A percentile compares a stretch with the other conserved stretches of the same genome.
Conservation (phyloP, 2,797 vertebrate species). For the Myotis findleyi region DNA sequence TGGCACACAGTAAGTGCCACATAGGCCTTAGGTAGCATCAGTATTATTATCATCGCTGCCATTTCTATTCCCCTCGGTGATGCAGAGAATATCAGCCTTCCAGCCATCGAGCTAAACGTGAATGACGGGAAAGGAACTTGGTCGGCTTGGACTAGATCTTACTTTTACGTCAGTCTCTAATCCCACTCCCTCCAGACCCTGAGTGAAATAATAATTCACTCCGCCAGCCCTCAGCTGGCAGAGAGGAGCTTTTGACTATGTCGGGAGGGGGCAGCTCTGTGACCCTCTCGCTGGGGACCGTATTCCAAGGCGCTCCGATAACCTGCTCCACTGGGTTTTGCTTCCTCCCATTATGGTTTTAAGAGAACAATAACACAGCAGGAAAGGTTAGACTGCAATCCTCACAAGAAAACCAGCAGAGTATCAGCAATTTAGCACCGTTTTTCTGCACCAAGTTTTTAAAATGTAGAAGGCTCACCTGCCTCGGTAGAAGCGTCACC, state of each 20-base stretch:
- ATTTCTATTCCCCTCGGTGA: background rate
- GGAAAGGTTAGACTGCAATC: background rate
- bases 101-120: background rate
- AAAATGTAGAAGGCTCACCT: conserved; percentile 43
- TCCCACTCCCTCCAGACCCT: background rate
- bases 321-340: background rate
- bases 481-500: conserved; percentile 46
- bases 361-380: conserved; percentile 36
- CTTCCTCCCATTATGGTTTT: background rate
- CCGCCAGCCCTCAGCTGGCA: background rate
- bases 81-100: background rate
- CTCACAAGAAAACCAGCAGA: conserved; percentile 14
- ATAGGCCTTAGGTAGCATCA: background rate
- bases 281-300: background rate
- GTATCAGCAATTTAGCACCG: background rate
- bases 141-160: background rate
- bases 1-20: background rate
- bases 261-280: background rate
- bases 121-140: background rate
- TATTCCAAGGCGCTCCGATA: background rate
- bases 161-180: conserved; percentile 37
- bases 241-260: background rate
- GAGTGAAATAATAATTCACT: background rate
- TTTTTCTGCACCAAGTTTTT: background rate
- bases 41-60: background rate